Conservation (phyloP, 2,797 vertebrate genomes). For the Meda fulgida region DNA sequence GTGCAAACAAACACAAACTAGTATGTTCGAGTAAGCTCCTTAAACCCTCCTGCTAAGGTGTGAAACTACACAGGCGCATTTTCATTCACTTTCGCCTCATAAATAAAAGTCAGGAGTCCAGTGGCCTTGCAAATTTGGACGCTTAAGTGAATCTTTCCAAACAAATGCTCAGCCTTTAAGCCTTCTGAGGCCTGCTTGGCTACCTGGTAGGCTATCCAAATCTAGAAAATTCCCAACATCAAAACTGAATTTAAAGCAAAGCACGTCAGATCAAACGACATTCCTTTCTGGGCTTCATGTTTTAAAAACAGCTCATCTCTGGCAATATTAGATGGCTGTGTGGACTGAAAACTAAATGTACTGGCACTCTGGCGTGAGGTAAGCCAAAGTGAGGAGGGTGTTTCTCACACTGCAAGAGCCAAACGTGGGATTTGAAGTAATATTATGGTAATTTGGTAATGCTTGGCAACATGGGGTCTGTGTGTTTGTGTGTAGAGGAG, state of each 20-base stretch:
- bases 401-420: constrained; percentile 40
- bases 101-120: constrained; percentile 38
- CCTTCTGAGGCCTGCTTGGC: constrained; percentile 2
- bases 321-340: constrained; percentile 31
- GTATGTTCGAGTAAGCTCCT: constrained; percentile 12
- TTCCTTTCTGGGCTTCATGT: constrained; percentile 28
- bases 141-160: constrained; percentile 38
- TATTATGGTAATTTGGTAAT: constrained; percentile 42
- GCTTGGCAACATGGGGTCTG: constrained; percentile 5
- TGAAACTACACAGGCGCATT: constrained; percentile 24
- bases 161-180: constrained; percentile 32
- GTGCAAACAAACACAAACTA: constrained; percentile 41
- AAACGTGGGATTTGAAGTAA: constrained; percentile 21
- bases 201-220: constrained; percentile 30
- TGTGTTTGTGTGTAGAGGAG: not conserved
- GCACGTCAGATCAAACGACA: constrained; percentile 24
- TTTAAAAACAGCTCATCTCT: constrained; percentile 36
- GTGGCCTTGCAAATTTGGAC: constrained; percentile 13
- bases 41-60: constrained; percentile 25
- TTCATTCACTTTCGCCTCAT: constrained; percentile 11
- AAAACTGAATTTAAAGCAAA: constrained; percentile 23
- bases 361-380: constrained; percentile 19
- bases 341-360: constrained; percentile 39
- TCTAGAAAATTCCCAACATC: constrained; percentile 26
- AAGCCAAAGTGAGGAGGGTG: not conserved